A percentile compares a stretch with the other conserved stretches of the same genome.
Conservation (phyloP, 2,113 vertebrate species). For the Nycticryphes semicollaris region DNA sequence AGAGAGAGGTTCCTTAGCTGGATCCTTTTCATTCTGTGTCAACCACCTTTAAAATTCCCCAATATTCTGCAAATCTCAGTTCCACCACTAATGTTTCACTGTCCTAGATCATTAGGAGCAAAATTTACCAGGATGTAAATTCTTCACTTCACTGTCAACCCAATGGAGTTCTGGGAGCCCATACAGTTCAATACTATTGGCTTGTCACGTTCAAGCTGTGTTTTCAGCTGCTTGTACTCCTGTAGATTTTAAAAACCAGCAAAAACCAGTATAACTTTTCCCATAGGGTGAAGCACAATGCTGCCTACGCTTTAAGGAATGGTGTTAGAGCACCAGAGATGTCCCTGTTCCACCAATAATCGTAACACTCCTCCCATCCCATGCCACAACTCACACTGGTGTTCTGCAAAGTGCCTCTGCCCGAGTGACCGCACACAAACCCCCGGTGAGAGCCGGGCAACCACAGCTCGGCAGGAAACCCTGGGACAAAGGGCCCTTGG, state of each 20-base stretch:
- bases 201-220: background rate
- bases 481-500: background rate
- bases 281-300: background rate
- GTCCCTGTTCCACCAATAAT: background rate
- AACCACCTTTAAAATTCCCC: background rate
- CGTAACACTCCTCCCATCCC: background rate
- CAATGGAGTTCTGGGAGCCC: background rate
- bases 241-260: background rate
- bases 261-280: background rate
- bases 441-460: too few relatives aligned
- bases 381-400: background rate
- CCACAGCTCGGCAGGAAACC: background rate
- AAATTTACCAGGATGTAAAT: background rate
- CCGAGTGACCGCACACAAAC: background rate
- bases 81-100: background rate
- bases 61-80: background rate
- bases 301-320: background rate
- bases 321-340: background rate
- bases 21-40: background rate
- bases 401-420: background rate
- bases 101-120: background rate
- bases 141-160: background rate
- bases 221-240: background rate
- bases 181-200: background rate
- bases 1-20: background rate